phyloP scores from a whole-genome alignment of 2,888 invertebrate species.

The Syritta pipiens region DNA sequence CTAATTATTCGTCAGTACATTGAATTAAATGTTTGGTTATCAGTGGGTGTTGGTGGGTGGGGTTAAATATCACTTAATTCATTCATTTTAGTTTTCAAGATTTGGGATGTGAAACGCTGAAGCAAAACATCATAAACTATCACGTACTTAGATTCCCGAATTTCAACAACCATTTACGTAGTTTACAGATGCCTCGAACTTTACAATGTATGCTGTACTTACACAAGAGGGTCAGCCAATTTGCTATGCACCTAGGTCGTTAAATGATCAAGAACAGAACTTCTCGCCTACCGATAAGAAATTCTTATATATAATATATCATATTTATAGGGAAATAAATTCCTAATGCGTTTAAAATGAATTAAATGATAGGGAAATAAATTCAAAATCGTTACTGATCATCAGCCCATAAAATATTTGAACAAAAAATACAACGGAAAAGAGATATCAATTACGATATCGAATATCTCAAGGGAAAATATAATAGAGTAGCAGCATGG shows the following conservation, averaged over 20 bases:
- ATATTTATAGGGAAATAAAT: too few species aligned
- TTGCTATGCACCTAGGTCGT: neutral
- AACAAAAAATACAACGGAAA: neutral
- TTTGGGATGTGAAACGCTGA: neutral
- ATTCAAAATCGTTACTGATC: neutral
- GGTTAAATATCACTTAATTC: too few species aligned
- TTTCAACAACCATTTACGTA: neutral
- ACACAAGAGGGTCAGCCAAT: neutral
- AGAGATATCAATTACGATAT: neutral
- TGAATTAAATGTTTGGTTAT: too few species aligned
- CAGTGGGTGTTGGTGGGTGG: too few species aligned
- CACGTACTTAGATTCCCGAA: neutral
- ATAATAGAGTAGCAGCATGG: conserved; percentile 24
- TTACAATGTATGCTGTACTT: too few species aligned
- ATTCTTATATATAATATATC: neutral
- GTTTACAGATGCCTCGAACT: neutral
- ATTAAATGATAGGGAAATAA: neutral
- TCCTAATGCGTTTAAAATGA: neutral
- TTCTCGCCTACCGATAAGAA: neutral
- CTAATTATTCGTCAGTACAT: too few species aligned
- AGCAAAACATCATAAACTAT: neutral
- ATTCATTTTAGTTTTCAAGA: too few species aligned
- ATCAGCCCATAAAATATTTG: neutral
- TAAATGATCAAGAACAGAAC: neutral
- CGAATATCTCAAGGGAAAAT: neutral